Percentiles rank a stretch among this genome's conserved stretches.
These are phyloP conservation scores for Tortricodes alternella DNA, from an alignment of 2,888 invertebrate genomes.

Conservation along the genomic window DNA sequence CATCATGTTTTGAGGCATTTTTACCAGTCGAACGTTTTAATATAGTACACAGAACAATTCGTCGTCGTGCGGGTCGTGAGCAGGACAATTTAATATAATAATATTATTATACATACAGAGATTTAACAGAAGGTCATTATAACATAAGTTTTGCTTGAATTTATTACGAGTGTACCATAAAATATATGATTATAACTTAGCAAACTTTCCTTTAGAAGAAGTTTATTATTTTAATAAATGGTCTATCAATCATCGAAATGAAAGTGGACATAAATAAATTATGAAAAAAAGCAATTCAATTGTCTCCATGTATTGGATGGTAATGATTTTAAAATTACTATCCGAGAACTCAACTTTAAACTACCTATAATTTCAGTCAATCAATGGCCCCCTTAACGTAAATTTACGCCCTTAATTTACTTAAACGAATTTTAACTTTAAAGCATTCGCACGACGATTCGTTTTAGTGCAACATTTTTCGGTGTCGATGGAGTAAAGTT, in stretches of 20 bases:
- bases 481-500: not conserved
- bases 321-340: slow-evolving; percentile 51
- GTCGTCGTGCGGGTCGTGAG: too few relatives aligned
- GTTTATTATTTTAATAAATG: not conserved
- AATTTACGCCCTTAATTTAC: not conserved
- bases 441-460: not conserved
- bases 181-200: too few relatives aligned
- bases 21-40: too few relatives aligned
- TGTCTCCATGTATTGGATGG: slow-evolving; percentile 19
- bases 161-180: too few relatives aligned
- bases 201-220: too few relatives aligned
- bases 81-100: too few relatives aligned
- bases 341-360: slow-evolving; percentile 33
- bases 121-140: too few relatives aligned
- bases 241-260: not conserved
- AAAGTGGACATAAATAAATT: not conserved
- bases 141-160: too few relatives aligned
- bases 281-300: not conserved
- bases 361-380: slow-evolving; percentile 44
- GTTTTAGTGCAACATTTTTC: not conserved
- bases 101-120: too few relatives aligned
- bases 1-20: too few relatives aligned
- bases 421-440: not conserved
- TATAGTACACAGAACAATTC: too few relatives aligned
- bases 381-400: slow-evolving; percentile 13